A percentile compares a stretch with the other conserved stretches of the same genome.
These are phyloP conservation scores for Leucoraja ocellata DNA, from an alignment of 2,797 vertebrate genomes.

Conservation along the genomic window DNA sequence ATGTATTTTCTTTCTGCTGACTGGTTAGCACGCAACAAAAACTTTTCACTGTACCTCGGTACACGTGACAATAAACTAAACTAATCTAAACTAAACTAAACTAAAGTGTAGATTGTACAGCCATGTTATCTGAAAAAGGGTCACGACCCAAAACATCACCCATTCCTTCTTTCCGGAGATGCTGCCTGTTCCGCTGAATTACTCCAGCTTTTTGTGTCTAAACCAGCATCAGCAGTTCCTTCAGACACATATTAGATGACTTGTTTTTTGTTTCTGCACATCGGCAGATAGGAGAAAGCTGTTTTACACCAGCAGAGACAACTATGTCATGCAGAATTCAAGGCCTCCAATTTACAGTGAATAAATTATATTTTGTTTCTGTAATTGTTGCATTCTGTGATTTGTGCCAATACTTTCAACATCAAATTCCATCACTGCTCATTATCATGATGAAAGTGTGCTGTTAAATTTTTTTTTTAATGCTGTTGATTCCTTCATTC, in stretches of 20 bases:
- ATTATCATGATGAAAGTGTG: not conserved
- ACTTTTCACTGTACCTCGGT: no score
- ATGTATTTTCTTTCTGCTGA: no score
- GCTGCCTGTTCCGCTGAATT: no score
- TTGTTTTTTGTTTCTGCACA: not conserved
- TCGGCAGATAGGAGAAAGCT: not conserved
- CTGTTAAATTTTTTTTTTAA: not conserved
- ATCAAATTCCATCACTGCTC: not conserved
- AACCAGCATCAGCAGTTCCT: no score
- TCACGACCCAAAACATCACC: no score
- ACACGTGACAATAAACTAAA: no score
- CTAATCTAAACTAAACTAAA: no score
- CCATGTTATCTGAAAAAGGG: not conserved
- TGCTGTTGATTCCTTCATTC: not conserved
- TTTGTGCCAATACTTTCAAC: not conserved
- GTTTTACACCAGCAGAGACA: not conserved
- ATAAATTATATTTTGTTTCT: not conserved
- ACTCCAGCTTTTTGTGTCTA: no score
- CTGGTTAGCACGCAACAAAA: no score
- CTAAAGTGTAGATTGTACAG: not conserved
- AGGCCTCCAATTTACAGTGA: not conserved
- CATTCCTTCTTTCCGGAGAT: no score
- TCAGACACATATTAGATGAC: not conserved
- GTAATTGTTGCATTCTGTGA: not conserved
- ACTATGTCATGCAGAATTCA: not conserved